Evolutionary conservation across 2,888 invertebrate species (phyloP).

Genomic region (Brachylomia viminalis): DNA sequence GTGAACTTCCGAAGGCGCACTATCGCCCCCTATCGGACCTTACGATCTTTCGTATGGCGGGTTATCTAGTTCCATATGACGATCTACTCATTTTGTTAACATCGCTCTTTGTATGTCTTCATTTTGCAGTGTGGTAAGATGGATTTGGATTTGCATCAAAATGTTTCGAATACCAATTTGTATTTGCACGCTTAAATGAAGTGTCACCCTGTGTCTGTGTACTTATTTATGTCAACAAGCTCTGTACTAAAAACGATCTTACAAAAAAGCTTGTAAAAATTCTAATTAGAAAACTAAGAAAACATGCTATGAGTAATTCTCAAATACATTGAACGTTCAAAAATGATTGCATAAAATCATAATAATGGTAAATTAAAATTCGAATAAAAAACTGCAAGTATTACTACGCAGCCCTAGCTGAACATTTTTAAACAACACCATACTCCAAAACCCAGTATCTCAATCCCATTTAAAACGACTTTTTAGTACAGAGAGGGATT

Average conservation of each 20-base stretch:
- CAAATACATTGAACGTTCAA: too few relatives aligned
- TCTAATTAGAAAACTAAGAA: too few relatives aligned
- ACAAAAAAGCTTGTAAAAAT: too few relatives aligned
- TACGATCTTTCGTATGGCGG: slow-evolving; percentile 68
- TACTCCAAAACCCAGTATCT: background rate
- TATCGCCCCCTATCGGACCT: slow-evolving; percentile 75
- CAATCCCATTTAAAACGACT: slow-evolving; percentile 50
- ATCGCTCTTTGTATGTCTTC: slow-evolving; percentile 60
- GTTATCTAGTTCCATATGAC: slow-evolving; percentile 66
- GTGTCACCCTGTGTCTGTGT: too few relatives aligned
- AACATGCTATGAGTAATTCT: too few relatives aligned
- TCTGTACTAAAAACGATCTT: too few relatives aligned
- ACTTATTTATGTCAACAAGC: too few relatives aligned
- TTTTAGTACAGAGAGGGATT: slow-evolving; percentile 52
- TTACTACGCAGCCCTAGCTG: background rate
- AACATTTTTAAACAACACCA: background rate
- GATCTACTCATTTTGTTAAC: slow-evolving; percentile 65
- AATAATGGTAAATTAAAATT: too few relatives aligned
- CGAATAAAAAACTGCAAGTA: too few relatives aligned
- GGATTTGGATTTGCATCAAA: slow-evolving; percentile 21
- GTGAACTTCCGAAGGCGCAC: slow-evolving; percentile 76
- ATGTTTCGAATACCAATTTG: slow-evolving; percentile 8
- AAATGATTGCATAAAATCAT: too few relatives aligned
- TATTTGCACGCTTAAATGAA: too few relatives aligned
- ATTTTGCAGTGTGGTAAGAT: slow-evolving; percentile 44